Conservation (phyloP, 2,888 invertebrate species). For the Drosophila kuntzei region DNA sequence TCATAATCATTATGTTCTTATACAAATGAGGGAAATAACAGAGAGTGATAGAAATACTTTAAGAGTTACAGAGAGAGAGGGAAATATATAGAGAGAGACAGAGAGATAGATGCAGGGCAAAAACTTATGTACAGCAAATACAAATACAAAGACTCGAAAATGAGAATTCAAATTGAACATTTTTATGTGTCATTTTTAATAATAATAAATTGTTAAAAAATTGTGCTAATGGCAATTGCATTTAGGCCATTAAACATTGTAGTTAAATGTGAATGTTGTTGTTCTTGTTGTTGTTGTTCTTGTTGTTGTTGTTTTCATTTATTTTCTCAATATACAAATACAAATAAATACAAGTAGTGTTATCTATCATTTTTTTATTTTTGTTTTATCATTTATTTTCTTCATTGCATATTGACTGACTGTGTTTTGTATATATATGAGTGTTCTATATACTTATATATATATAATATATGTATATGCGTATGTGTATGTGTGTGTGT, state of each 20-base stretch:
- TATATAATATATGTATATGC: slow-evolving; percentile 44
- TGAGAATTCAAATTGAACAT: slow-evolving; percentile 42
- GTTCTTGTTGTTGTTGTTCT: slow-evolving; percentile 13
- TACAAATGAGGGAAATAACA: slow-evolving; percentile 54
- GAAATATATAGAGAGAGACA: slow-evolving; percentile 19
- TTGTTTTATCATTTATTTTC: slow-evolving; percentile 26
- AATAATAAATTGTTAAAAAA: slow-evolving; percentile 34
- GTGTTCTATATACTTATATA: slow-evolving; percentile 56
- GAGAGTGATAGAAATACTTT: slow-evolving; percentile 16
- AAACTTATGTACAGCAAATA: slow-evolving; percentile 78
- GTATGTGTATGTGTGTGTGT: slow-evolving; percentile 41
- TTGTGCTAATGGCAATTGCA: slow-evolving; percentile 59
- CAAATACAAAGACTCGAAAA: slow-evolving; percentile 44
- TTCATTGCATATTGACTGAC: slow-evolving; percentile 60
- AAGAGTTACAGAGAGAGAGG: slow-evolving; percentile 18
- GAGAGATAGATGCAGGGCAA: slow-evolving; percentile 47
- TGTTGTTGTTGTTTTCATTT: slow-evolving; percentile 16
- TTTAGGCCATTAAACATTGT: slow-evolving; percentile 59
- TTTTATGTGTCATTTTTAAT: slow-evolving; percentile 5
- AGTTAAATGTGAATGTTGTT: slow-evolving; percentile 46
- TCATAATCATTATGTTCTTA: slow-evolving; percentile 26
- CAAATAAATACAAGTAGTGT: slow-evolving; percentile 81
- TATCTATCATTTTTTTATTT: slow-evolving; percentile 28
- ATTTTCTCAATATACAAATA: slow-evolving; percentile 78
- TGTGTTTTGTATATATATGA: slow-evolving; percentile 39